A percentile compares a stretch with the other conserved stretches of the same genome.
These are phyloP conservation scores for Maccullochella peelii DNA, from an alignment of 2,113 vertebrate species.

Conservation along the genomic window DNA sequence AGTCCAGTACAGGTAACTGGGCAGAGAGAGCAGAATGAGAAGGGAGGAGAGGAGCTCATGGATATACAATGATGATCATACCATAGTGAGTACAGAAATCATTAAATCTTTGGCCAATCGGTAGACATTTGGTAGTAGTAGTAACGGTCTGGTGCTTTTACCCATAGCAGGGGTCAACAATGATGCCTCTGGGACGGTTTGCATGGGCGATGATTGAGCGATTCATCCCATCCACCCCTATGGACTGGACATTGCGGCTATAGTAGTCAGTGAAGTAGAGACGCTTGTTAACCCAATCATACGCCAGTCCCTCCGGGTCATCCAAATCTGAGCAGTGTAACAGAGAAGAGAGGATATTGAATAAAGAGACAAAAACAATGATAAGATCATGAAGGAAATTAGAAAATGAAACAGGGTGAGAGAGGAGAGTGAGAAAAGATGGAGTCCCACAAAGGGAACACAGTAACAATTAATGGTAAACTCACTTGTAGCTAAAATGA, in stretches of 20 bases:
- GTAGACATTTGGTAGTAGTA: neutral
- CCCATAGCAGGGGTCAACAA: conserved; percentile 94
- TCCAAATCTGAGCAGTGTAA: conserved; percentile 84
- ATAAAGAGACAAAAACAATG: neutral
- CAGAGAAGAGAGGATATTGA: neutral
- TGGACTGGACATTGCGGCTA: conserved; percentile 88
- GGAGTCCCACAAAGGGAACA: neutral
- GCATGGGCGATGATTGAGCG: conserved; percentile 87
- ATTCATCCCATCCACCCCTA: conserved; percentile 89
- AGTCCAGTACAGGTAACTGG: conserved; percentile 85
- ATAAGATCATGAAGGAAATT: neutral
- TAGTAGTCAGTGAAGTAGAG: conserved; percentile 92
- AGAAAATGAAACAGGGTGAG: neutral
- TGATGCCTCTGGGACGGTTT: conserved; percentile 86
- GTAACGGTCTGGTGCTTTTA: conserved; percentile 70
- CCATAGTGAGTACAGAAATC: neutral
- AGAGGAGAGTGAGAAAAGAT: neutral
- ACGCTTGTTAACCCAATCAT: conserved; percentile 93
- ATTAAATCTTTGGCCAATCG: neutral
- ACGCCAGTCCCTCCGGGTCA: conserved; percentile 90
- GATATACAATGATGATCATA: neutral
- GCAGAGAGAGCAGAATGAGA: neutral
- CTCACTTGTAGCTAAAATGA: conserved; percentile 87
- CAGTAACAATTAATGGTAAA: neutral
- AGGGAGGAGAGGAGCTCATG: neutral